phyloP scores from a whole-genome alignment of 1,140 invertebrate species.

The Maniola jurtina region DNA sequence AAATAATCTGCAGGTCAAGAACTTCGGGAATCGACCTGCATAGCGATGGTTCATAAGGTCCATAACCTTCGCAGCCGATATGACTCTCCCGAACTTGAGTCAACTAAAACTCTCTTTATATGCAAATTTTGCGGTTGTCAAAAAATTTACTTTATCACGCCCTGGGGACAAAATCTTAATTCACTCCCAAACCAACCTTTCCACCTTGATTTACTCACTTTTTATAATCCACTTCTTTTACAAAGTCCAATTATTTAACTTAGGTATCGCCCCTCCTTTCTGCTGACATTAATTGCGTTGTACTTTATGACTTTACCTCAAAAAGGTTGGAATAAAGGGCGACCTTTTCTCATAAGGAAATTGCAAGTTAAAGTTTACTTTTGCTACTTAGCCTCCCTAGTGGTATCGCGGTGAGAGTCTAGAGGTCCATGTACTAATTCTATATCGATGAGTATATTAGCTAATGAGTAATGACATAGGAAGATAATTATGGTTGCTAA shows the following conservation, averaged over 20 bases:
- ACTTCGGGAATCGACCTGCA: no score
- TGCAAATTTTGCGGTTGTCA: slow-evolving; percentile 19
- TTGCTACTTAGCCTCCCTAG: no score
- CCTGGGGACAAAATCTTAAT: slow-evolving; percentile 19
- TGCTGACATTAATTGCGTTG: slow-evolving; percentile 21
- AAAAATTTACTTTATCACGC: slow-evolving; percentile 15
- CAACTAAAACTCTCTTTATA: slow-evolving; percentile 24
- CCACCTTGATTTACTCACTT: slow-evolving; percentile 23
- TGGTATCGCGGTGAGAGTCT: no score
- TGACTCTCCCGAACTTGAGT: neutral
- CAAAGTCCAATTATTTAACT: slow-evolving; percentile 17
- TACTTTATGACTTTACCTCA: slow-evolving; percentile 10
- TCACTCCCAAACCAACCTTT: slow-evolving; percentile 10
- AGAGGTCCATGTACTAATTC: no score
- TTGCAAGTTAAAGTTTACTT: no score
- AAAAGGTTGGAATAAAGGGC: slow-evolving; percentile 1
- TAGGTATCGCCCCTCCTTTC: slow-evolving; percentile 1
- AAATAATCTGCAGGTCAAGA: no score
- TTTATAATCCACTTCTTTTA: neutral
- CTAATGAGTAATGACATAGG: no score
- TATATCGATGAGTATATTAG: no score
- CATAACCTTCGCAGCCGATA: neutral
- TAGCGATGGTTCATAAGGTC: no score
- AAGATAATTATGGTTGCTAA: no score
- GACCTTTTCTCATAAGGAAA: neutral